These are phyloP conservation scores for Eupithecia subfuscata DNA, from an alignment of 2,888 invertebrate species.

Conservation along the genomic window DNA sequence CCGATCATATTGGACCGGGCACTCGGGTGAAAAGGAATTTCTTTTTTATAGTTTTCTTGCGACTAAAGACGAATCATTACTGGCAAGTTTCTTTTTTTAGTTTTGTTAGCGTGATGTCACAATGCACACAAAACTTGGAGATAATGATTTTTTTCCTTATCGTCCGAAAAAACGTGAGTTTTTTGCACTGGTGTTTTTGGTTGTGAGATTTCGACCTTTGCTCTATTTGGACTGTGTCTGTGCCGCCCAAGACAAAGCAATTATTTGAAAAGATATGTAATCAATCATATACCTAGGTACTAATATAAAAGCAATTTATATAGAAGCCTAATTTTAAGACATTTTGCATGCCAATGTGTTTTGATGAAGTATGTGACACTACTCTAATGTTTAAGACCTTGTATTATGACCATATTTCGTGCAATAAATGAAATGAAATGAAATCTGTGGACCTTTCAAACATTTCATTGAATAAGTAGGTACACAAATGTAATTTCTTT, in stretches of 20 bases:
- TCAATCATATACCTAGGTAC: too few species aligned
- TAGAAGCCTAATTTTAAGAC: too few species aligned
- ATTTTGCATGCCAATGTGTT: too few species aligned
- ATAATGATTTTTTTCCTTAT: background rate
- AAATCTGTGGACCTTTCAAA: background rate
- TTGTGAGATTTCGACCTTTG: background rate
- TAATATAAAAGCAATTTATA: too few species aligned
- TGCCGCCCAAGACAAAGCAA: background rate
- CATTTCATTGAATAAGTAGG: background rate
- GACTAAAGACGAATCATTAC: conserved; percentile 22
- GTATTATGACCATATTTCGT: too few species aligned
- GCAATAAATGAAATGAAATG: too few species aligned
- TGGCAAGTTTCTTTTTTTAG: conserved; percentile 29
- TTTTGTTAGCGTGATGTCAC: background rate
- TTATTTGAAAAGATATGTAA: too few species aligned
- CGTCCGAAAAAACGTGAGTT: background rate
- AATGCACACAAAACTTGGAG: background rate
- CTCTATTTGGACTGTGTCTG: background rate
- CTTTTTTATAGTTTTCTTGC: conserved; percentile 51
- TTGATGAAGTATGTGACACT: too few species aligned
- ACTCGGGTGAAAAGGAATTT: conserved; percentile 58
- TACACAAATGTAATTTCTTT: too few species aligned
- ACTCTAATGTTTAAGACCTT: too few species aligned
- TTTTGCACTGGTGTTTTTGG: background rate
- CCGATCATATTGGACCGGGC: conserved; percentile 53